These are phyloP conservation scores for Drosophila pseudoananassae DNA, from an alignment of 1,140 invertebrate species.

Conservation along the genomic window DNA sequence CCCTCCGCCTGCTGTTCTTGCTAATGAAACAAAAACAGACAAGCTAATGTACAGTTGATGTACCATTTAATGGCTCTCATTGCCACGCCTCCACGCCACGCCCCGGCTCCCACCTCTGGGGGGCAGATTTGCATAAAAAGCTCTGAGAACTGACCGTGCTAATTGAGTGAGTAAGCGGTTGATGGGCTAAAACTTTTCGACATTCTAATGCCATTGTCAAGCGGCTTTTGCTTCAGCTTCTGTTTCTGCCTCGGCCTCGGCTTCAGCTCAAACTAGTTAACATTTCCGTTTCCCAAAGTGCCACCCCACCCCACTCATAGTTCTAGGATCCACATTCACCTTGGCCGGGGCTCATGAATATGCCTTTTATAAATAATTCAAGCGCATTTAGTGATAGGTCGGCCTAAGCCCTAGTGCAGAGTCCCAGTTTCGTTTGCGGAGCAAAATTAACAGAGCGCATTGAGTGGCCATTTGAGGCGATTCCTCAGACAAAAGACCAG, in stretches of 20 bases:
- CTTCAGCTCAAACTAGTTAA: slow-evolving; percentile 66
- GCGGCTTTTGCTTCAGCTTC: slow-evolving; percentile 44
- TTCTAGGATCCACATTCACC: slow-evolving; percentile 17
- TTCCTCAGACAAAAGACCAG: slow-evolving; percentile 53
- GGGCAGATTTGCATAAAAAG: slow-evolving; percentile 74
- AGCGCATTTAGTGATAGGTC: slow-evolving; percentile 71
- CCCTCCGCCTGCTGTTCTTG: slow-evolving; percentile 33
- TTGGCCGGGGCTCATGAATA: slow-evolving; percentile 61
- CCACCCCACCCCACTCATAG: background rate
- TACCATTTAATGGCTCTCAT: slow-evolving; percentile 68
- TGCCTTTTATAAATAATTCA: slow-evolving; percentile 81
- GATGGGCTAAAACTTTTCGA: slow-evolving; percentile 63
- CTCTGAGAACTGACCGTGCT: slow-evolving; percentile 46
- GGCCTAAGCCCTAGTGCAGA: slow-evolving; percentile 55
- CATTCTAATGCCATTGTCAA: slow-evolving; percentile 81
- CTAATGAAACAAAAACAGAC: slow-evolving; percentile 81
- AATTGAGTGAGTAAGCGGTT: slow-evolving; percentile 77
- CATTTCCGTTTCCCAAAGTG: slow-evolving; percentile 57
- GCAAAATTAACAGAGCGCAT: slow-evolving; percentile 81
- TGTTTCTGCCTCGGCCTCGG: slow-evolving; percentile 18
- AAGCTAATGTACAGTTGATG: slow-evolving; percentile 82
- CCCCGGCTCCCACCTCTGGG: slow-evolving; percentile 20
- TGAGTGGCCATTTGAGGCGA: slow-evolving; percentile 54
- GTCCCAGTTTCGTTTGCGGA: slow-evolving; percentile 55
- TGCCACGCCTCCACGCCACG: slow-evolving; percentile 18